These are phyloP conservation scores for Amphibalanus amphitrite DNA, from an alignment of 1,140 invertebrate genomes.

Conservation along the genomic window DNA sequence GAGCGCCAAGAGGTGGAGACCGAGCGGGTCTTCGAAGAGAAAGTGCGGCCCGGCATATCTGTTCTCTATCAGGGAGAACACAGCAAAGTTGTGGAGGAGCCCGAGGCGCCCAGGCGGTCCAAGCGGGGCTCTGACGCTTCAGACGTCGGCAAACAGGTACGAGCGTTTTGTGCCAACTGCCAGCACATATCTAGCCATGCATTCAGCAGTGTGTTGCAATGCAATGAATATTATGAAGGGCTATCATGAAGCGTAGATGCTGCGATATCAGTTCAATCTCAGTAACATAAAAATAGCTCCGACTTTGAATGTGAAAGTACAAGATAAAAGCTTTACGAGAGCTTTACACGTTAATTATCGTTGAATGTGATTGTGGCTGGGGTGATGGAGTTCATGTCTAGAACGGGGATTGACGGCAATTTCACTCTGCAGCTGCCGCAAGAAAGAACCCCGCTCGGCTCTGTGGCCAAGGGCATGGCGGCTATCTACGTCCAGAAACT, in stretches of 20 bases:
- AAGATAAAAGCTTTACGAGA: conserved; percentile 67
- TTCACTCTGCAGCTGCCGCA: conserved; percentile 64
- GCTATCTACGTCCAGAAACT: conserved; percentile 61
- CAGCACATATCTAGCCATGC: no score
- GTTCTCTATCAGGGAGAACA: conserved; percentile 20
- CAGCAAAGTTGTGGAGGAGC: conserved; percentile 47
- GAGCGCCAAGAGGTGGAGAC: conserved; percentile 66
- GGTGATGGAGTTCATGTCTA: no score
- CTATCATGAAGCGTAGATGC: no score
- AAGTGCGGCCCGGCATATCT: conserved; percentile 35
- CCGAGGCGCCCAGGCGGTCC: conserved; percentile 57
- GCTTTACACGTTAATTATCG: no score
- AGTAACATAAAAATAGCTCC: no score
- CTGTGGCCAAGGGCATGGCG: conserved; percentile 66
- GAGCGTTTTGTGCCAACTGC: no score
- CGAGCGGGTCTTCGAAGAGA: conserved; percentile 70
- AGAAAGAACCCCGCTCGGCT: conserved; percentile 54
- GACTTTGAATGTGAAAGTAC: no score
- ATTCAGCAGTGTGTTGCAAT: no score
- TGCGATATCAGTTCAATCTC: no score
- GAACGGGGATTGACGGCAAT: no score
- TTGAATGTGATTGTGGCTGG: no score
- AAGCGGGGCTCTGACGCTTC: conserved; percentile 65
- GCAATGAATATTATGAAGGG: no score
- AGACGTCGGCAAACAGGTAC: conserved; percentile 52